These are phyloP conservation scores for Oncorhynchus keta DNA, from an alignment of 2,113 vertebrate species.

Conservation along the genomic window DNA sequence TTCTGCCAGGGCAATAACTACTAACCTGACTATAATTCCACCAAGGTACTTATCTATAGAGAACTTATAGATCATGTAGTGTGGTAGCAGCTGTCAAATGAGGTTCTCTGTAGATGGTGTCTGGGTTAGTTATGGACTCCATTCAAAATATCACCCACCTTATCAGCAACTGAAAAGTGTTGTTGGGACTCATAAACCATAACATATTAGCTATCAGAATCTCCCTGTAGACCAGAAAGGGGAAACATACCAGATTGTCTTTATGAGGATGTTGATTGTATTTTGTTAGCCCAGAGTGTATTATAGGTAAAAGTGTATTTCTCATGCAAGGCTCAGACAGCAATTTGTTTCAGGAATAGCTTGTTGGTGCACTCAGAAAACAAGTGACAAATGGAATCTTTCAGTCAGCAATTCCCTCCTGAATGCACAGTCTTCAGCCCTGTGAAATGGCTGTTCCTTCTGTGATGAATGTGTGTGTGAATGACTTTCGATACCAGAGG, in stretches of 20 bases:
- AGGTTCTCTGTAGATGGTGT: not conserved
- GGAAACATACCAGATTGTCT: not conserved
- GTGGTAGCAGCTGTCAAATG: not conserved
- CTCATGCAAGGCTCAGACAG: not conserved
- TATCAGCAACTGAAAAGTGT: too few species aligned
- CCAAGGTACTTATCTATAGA: not conserved
- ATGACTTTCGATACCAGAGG: not conserved
- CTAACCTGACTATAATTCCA: not conserved
- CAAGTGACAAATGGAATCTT: not conserved
- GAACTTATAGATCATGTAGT: not conserved
- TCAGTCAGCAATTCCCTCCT: not conserved
- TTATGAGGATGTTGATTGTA: not conserved
- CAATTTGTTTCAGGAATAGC: not conserved
- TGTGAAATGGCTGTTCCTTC: not conserved
- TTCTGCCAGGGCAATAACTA: not conserved
- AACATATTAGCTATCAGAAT: not conserved
- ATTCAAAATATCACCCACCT: not conserved
- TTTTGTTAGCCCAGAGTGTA: not conserved
- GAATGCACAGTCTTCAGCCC: not conserved
- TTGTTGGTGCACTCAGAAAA: not conserved
- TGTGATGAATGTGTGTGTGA: not conserved
- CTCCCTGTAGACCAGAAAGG: not conserved
- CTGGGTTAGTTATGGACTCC: not conserved
- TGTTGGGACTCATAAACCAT: not conserved
- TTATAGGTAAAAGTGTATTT: not conserved